Conservation (phyloP, 2,888 invertebrate species). For the Rhagonycha lutea region DNA sequence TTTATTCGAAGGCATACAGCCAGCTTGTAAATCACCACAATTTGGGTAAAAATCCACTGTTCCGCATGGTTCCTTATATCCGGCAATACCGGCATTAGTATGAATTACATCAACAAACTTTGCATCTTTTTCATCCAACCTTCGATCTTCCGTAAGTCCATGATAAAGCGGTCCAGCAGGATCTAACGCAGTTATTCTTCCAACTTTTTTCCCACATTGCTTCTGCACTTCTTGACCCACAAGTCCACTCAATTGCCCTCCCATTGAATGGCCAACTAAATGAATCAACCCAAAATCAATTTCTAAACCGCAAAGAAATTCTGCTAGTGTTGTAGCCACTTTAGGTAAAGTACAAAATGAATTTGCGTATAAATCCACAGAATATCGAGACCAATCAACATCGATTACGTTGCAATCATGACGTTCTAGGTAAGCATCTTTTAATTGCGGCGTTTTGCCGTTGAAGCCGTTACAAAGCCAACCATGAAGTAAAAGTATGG, state of each 20-base stretch:
- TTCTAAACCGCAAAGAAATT: not conserved
- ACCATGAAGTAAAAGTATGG: constrained; percentile 3
- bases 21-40: not conserved
- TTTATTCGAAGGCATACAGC: not conserved
- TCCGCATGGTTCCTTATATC: not conserved
- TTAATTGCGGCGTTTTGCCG: not conserved
- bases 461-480: not conserved
- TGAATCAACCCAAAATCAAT: not conserved
- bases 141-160: constrained; percentile 21
- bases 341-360: constrained; percentile 2
- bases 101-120: constrained; percentile 52
- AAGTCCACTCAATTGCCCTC: constrained; percentile 7
- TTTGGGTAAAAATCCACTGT: not conserved
- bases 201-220: not conserved
- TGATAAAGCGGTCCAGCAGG: not conserved
- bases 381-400: constrained; percentile 4
- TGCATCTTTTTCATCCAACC: constrained; percentile 55
- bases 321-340: not conserved
- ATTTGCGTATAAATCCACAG: not conserved
- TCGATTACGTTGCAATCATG: constrained; percentile 9
- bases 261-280: constrained; percentile 10
- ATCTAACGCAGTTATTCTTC: constrained; percentile 9
- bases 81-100: not conserved
- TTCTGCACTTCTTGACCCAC: not conserved
- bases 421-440: constrained; percentile 4